Percentiles rank a stretch among this genome's conserved stretches.
Evolutionary conservation across 2,113 vertebrate genomes (phyloP).

Genomic region (Rhipidura dahli): DNA sequence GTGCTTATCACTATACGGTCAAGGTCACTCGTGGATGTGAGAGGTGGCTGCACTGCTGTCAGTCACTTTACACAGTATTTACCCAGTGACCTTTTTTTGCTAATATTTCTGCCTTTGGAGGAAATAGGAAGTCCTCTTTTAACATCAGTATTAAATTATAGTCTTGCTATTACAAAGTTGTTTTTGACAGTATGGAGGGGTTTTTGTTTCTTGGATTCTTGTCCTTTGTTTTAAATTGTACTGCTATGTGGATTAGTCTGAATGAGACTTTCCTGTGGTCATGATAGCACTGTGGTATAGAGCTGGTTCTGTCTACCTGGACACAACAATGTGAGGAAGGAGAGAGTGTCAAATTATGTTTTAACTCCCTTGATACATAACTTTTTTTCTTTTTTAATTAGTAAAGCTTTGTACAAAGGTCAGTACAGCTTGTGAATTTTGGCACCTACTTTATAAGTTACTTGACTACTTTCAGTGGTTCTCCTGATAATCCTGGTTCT

Average conservation of each 20-base stretch:
- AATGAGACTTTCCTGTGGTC: background rate
- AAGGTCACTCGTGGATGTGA: background rate
- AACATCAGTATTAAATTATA: background rate
- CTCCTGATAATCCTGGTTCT: background rate
- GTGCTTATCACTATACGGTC: background rate
- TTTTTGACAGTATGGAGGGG: background rate
- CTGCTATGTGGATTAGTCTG: background rate
- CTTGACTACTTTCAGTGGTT: background rate
- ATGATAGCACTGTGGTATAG: background rate
- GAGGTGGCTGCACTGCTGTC: background rate
- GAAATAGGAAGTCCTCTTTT: background rate
- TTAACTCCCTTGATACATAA: background rate
- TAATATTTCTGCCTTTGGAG: background rate
- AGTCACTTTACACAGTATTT: background rate
- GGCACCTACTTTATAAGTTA: background rate
- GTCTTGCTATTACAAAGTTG: background rate
- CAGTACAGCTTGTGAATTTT: background rate
- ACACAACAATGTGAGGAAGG: background rate
- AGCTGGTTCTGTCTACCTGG: background rate
- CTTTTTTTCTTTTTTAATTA: background rate
- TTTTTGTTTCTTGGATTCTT: background rate
- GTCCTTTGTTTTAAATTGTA: background rate
- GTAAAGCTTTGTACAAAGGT: background rate
- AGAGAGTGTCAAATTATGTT: background rate
- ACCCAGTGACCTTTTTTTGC: background rate